Base-by-base conservation (phyloP, 2,888 invertebrate species). In the Zaprionus lineosus region DNA sequence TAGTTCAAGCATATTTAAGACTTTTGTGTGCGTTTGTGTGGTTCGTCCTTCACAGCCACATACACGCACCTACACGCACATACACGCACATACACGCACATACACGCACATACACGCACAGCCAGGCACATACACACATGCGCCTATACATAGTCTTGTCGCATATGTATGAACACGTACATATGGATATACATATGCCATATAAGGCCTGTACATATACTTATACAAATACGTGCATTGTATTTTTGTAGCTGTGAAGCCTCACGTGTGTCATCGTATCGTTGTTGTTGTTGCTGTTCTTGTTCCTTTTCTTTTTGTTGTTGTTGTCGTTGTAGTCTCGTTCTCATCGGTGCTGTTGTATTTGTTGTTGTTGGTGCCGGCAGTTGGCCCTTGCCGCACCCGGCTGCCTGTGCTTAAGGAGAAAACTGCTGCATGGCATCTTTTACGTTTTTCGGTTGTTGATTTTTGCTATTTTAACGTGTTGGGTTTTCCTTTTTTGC, bases 1-100 rank as follows among this genome's bases (percentile, higher is more conserved):
- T 74, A 70, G 71, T 74, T 74, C 52, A 66, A 77, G 70, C 74
- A 77, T 74, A 77, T 77, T 74, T 74, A 74, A 77, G 78, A 60
- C 74, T 60, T 59, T 68, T 64, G 51, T 41, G 55, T 59, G 47
- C 43, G 33, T 44, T 28, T 47, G 44, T 47, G 56, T 64, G 51
- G 16, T 61, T 39, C 62, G 62, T 65, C 65, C 65, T 65, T 65
- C 60, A 44, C 56, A 73, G 64, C 63, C 76, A 73, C 59, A 43
- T 43, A 44, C 28, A 28, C 11, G 50, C 19, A n/a, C 9, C 11
- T 14, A 40, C 47, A 65, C 58, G 64, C 59, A 51, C 50, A 8
- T 21, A 34, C 31, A 47, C 29, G 51, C 47, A 24, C 48, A 50
- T 50, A 44, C 53, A 57, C 55, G 12, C 28, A 28, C 18, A 37